Base-by-base conservation (phyloP, 92 coral and sea anemone species). In the Porites evermanni region DNA sequence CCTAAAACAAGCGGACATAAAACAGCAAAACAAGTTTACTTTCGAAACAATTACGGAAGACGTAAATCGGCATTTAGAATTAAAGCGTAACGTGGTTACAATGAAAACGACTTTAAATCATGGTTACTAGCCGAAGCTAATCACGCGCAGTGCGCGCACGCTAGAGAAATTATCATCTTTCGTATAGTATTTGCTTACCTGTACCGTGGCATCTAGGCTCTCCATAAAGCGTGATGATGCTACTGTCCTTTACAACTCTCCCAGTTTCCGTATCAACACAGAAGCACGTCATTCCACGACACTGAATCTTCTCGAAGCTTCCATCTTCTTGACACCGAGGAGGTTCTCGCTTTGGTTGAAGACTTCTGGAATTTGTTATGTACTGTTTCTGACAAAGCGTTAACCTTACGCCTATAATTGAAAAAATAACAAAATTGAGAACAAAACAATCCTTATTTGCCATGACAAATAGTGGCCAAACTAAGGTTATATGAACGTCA, bases 221-320 rank as follows among this genome's bases (percentile, higher is more conserved):
- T 23, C 98, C 98, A 53, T 83, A 24, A 12, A 64, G 60, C 53
- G 84, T 70, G 32, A 56, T 83, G 3, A 94, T 87, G 21, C 86
- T 87, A 2, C 95, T 92, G 11, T 89, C 98, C 54, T 68, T 70
- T 24, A 83, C 79, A 54, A 61, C 75, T 69, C 82, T 65, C 17
- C 98, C 98, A 67, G 71, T 94, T 52, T 87, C 87, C 14, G 89
- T 26, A 70, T 94, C 93, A 53, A 94, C 98, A 67, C 98, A 94
- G 52, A 81, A 92, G 70, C 98, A 94, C 9, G 81, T 77, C 70
- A 73, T 20, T 9, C 91, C 95, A 10, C 83, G 86, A 58, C 98
- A 94, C 79, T 92, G 98, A 2, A 92, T 80, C 14, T 77, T 67
- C 65, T 83, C 89, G 73, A 86, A 94, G 5, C 85, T 85, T n/a